A percentile compares a stretch with the other conserved stretches of the same genome.
Evolutionary conservation across 2,113 vertebrate genomes (phyloP).

Genomic region (Lathamus discolor): DNA sequence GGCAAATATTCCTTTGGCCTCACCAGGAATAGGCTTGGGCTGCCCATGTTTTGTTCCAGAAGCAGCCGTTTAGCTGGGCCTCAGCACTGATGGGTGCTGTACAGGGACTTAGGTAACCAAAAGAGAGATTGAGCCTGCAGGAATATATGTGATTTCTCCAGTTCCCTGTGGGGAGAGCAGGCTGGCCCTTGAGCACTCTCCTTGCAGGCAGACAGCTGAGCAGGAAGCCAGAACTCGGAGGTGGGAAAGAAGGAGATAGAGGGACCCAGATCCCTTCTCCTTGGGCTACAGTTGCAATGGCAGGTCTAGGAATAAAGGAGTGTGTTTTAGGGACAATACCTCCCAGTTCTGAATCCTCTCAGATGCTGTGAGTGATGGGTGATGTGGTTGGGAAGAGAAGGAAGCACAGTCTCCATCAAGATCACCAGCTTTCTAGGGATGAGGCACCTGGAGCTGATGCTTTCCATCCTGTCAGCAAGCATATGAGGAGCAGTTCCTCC

Average conservation of each 20-base stretch:
- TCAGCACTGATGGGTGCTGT: not conserved
- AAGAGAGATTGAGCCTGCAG: not conserved
- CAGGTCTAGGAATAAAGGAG: not conserved
- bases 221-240: not conserved
- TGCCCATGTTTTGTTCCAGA: rapidly evolving
- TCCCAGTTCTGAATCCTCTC: not conserved
- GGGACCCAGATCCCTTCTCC: not conserved
- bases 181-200: not conserved
- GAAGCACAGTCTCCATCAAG: not conserved
- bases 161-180: not conserved
- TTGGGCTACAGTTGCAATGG: not conserved
- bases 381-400: not conserved
- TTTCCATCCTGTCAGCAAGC: not conserved
- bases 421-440: not conserved
- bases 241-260: not conserved
- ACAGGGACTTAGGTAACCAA: not conserved
- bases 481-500: not conserved
- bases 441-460: not conserved
- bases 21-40: not conserved
- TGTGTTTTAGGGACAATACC: not conserved
- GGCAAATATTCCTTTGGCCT: not conserved
- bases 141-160: not conserved
- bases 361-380: not conserved
- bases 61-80: not conserved
- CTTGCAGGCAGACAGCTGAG: not conserved